Evolutionary conservation across 2,113 vertebrate species (phyloP).

Genomic region (Gadus macrocephalus): DNA sequence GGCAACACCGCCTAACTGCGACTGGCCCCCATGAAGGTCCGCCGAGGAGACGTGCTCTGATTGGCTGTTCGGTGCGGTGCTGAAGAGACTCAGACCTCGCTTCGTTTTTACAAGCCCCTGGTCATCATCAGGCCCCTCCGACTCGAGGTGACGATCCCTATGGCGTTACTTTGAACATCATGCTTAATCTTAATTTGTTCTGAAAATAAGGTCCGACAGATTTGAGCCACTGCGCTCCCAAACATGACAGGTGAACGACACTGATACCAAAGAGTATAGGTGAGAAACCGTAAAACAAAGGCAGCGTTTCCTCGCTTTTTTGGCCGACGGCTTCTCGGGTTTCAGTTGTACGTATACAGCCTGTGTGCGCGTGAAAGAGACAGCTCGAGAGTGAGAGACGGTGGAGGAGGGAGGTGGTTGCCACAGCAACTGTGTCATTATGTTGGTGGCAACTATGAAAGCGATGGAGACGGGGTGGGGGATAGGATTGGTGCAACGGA

Average conservation of each 20-base stretch:
- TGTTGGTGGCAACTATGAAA: slow-evolving; percentile 76
- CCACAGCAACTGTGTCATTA: slow-evolving; percentile 80
- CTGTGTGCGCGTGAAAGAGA: neutral
- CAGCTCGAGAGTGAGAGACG: slow-evolving; percentile 13
- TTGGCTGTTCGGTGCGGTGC: slow-evolving; percentile 54
- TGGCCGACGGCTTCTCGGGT: neutral
- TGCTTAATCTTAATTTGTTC: too few species aligned
- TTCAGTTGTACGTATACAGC: neutral
- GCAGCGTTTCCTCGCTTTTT: slow-evolving; percentile 3
- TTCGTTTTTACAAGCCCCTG: slow-evolving; percentile 25
- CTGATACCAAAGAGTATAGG: neutral
- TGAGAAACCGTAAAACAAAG: slow-evolving; percentile 5
- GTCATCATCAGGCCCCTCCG: slow-evolving; percentile 45
- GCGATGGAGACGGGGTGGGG: slow-evolving; percentile 64
- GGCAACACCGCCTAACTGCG: slow-evolving; percentile 44
- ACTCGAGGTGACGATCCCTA: slow-evolving; percentile 45
- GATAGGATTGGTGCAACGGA: slow-evolving; percentile 53
- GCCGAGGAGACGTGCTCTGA: slow-evolving; percentile 50
- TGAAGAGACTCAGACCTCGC: slow-evolving; percentile 42
- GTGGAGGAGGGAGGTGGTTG: slow-evolving; percentile 60
- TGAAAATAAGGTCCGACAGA: too few species aligned
- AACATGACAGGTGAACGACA: neutral
- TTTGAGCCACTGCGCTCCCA: neutral
- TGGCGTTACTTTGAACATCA: slow-evolving; percentile 16
- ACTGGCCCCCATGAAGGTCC: slow-evolving; percentile 60